Percentiles rank a stretch among this genome's conserved stretches.
Conservation (phyloP, 2,113 vertebrate genomes). For the Tinamus guttatus region DNA sequence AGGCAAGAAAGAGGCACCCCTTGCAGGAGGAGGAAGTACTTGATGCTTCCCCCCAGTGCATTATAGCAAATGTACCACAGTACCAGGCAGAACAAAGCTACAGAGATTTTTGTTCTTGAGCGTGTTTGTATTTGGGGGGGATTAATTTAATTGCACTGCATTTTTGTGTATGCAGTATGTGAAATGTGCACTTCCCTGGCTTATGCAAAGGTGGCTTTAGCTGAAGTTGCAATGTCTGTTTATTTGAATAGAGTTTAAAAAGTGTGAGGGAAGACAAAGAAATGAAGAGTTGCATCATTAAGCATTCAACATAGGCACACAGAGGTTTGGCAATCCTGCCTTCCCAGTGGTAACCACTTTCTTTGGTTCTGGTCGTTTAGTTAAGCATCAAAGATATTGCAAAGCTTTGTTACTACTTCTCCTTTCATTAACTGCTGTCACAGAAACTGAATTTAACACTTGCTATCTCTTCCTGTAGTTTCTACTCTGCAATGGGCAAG, state of each 20-base stretch:
- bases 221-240: neutral
- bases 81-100: neutral
- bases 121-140: neutral
- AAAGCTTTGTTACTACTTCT: neutral
- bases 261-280: neutral
- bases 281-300: neutral
- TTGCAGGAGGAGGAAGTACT: neutral
- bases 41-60: neutral
- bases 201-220: neutral
- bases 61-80: fast-evolving
- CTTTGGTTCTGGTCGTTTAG: neutral
- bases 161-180: neutral
- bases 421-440: neutral
- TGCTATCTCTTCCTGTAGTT: neutral
- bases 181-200: neutral
- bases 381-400: neutral
- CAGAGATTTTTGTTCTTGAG: neutral
- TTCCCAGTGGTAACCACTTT: neutral
- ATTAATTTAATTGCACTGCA: neutral
- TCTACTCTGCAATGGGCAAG: neutral
- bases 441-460: neutral
- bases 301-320: neutral
- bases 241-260: neutral
- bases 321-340: neutral
- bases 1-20: neutral